These are phyloP conservation scores for Argynnis bischoffii DNA, from an alignment of 2,888 invertebrate genomes.

Conservation along the genomic window DNA sequence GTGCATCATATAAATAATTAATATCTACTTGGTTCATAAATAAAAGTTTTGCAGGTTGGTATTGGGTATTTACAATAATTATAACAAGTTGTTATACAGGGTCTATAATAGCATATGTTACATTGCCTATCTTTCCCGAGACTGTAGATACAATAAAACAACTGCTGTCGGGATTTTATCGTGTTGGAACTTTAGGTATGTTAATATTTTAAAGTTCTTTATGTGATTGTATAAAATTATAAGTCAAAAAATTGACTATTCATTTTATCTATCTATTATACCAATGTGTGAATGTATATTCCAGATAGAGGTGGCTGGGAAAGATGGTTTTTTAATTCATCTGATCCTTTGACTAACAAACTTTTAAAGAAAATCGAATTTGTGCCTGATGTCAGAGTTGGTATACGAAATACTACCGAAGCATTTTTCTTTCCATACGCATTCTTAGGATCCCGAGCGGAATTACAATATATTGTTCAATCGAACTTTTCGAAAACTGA, in stretches of 20 bases:
- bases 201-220: not conserved
- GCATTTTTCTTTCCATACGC: slow-evolving; percentile 91
- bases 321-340: slow-evolving; percentile 86
- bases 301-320: slow-evolving; percentile 90
- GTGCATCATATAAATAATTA: not conserved
- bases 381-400: slow-evolving; percentile 85
- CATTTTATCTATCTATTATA: not conserved
- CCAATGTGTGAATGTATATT: slow-evolving; percentile 26
- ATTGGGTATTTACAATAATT: slow-evolving; percentile 93
- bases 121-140: slow-evolving; percentile 88
- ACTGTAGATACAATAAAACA: slow-evolving; percentile 87
- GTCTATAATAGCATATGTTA: slow-evolving; percentile 92
- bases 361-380: slow-evolving; percentile 86
- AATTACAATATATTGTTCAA: slow-evolving; percentile 87
- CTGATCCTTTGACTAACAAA: slow-evolving; percentile 83
- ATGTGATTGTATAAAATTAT: not conserved
- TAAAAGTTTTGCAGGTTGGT: slow-evolving; percentile 80
- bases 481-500: slow-evolving; percentile 85
- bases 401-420: slow-evolving; percentile 87
- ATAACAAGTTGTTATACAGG: slow-evolving; percentile 92
- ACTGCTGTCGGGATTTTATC: slow-evolving; percentile 85
- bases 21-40: slow-evolving; percentile 2
- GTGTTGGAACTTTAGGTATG: slow-evolving; percentile 87
- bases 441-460: slow-evolving; percentile 87
- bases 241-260: not conserved